phyloP scores from a whole-genome alignment of 2,113 vertebrate genomes.

The Canis aureus region DNA sequence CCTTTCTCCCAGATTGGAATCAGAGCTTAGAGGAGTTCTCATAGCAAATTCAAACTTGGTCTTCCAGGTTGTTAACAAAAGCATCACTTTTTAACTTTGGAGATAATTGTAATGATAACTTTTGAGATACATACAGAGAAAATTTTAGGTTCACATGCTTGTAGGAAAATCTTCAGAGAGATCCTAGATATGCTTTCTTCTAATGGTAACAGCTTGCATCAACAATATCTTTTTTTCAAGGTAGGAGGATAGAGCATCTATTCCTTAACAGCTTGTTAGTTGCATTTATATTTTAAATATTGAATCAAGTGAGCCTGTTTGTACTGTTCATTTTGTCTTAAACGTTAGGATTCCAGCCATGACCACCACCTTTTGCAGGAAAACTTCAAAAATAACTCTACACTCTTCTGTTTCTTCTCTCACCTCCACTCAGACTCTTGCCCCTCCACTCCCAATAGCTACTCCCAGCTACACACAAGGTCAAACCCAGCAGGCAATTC shows the following conservation, averaged over 20 bases:
- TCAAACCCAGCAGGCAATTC: fast-evolving
- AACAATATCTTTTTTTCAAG: background rate
- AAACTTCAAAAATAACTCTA: background rate
- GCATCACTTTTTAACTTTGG: background rate
- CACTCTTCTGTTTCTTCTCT: no score
- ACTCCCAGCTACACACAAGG: fast-evolving
- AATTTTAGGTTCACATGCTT: background rate
- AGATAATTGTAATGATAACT: background rate
- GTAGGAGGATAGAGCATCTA: background rate
- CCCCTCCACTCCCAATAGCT: background rate
- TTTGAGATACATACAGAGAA: background rate
- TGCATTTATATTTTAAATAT: background rate
- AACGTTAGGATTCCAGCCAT: background rate
- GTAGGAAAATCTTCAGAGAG: background rate
- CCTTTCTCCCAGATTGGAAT: background rate
- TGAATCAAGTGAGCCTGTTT: background rate
- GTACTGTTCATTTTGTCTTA: background rate
- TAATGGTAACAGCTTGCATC: background rate
- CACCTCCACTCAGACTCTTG: background rate
- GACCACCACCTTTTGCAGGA: background rate
- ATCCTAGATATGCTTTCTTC: background rate
- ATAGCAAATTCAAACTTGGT: background rate
- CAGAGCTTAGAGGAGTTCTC: background rate
- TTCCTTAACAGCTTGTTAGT: background rate
- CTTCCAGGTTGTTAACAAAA: background rate